phyloP scores from a whole-genome alignment of 2,113 vertebrate species.

The Hystrix cristata region DNA sequence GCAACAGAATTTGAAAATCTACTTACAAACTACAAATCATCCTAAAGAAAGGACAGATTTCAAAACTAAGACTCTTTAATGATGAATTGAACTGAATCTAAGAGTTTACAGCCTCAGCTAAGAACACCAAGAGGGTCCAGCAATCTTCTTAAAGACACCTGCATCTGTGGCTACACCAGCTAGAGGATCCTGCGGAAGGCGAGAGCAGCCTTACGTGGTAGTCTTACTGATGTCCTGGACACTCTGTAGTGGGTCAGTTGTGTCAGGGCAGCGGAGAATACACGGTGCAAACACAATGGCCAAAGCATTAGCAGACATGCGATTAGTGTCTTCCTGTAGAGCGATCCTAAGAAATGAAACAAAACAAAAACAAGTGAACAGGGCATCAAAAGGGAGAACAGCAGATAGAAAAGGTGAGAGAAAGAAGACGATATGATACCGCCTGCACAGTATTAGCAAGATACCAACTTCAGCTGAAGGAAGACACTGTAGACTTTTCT shows the following conservation, averaged over 20 bases:
- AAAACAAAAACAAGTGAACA: slow-evolving; percentile 55
- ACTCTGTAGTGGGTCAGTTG: slow-evolving; percentile 96
- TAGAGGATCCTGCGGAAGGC: slow-evolving; percentile 17
- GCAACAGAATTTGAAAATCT: slow-evolving; percentile 57
- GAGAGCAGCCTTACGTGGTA: slow-evolving; percentile 92
- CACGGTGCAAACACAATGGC: slow-evolving; percentile 99
- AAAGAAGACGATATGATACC: background rate
- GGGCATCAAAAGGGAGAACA: background rate
- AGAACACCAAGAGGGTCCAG: background rate
- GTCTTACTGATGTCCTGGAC: slow-evolving; percentile 99
- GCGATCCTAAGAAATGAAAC: slow-evolving; percentile 91
- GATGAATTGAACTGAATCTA: background rate
- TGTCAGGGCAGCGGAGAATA: slow-evolving; percentile 97
- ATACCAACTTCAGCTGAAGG: background rate
- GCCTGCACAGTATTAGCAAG: background rate
- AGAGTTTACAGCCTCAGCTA: slow-evolving; percentile 5
- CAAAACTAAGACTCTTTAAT: slow-evolving; percentile 14
- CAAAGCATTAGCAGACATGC: slow-evolving; percentile 98
- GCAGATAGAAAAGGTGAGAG: background rate
- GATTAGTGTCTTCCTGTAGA: slow-evolving; percentile 97
- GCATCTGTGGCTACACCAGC: background rate
- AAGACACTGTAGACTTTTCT: background rate
- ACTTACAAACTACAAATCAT: slow-evolving; percentile 57
- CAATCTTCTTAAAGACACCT: slow-evolving; percentile 47
- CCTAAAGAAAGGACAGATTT: slow-evolving; percentile 50